A percentile compares a stretch with the other conserved stretches of the same genome.
phyloP scores from a whole-genome alignment of 2,888 invertebrate genomes.

The Ophioninae sp. region DNA sequence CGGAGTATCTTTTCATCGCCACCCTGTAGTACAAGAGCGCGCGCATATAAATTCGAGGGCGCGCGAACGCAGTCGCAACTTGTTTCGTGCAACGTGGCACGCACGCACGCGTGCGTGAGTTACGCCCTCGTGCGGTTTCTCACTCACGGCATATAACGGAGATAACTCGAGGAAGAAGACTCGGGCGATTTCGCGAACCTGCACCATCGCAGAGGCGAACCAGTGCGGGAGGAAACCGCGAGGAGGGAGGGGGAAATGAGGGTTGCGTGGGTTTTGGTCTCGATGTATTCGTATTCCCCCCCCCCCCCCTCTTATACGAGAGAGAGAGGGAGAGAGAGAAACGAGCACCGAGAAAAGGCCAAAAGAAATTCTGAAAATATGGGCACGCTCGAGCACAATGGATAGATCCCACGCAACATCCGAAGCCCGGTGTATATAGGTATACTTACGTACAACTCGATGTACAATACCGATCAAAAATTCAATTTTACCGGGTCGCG shows the following conservation, averaged over 20 bases:
- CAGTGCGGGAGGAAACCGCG: constrained; percentile 14
- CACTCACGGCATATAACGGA: constrained; percentile 36
- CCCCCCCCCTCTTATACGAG: too few relatives aligned
- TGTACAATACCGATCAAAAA: constrained; percentile 42
- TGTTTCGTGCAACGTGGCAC: constrained; percentile 30
- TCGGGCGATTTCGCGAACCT: constrained; percentile 52
- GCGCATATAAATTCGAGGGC: neutral
- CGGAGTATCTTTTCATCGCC: too few relatives aligned
- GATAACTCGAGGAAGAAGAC: constrained; percentile 51
- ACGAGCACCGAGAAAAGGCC: constrained; percentile 51
- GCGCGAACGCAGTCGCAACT: constrained; percentile 14
- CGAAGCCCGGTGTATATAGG: constrained; percentile 24
- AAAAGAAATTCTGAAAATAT: constrained; percentile 63
- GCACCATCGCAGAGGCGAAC: constrained; percentile 34
- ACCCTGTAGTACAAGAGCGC: too few relatives aligned
- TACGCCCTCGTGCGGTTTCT: constrained; percentile 56
- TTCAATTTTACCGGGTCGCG: constrained; percentile 20
- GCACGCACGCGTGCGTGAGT: constrained; percentile 56
- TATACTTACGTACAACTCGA: constrained; percentile 22
- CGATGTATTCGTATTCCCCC: too few relatives aligned
- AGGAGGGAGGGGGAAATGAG: constrained; percentile 14
- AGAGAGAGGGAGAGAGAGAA: neutral
- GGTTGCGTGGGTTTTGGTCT: constrained; percentile 54
- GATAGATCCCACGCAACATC: constrained; percentile 60
- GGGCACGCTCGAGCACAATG: constrained; percentile 61